These are phyloP conservation scores for Pandemis cinnamomeana DNA, from an alignment of 2,888 invertebrate genomes.

Conservation along the genomic window DNA sequence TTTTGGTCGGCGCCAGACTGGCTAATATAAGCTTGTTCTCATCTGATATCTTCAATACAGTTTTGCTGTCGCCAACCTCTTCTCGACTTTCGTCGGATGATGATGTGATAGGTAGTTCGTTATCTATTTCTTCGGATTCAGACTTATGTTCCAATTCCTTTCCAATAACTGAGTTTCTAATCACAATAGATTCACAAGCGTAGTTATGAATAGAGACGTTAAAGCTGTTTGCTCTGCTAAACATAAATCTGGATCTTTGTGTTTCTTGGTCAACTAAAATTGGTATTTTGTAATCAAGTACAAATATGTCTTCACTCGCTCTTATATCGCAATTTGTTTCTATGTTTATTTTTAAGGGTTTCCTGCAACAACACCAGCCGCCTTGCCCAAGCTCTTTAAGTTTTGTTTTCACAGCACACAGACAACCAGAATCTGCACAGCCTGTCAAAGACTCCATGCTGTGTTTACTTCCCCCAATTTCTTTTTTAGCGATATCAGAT, in stretches of 20 bases:
- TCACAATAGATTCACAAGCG: conserved; percentile 17
- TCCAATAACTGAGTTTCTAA: not conserved
- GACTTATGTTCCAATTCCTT: not conserved
- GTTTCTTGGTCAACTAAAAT: conserved; percentile 58
- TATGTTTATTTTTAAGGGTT: conserved; percentile 49
- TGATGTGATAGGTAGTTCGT: conserved; percentile 10
- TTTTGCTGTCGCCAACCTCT: conserved; percentile 38
- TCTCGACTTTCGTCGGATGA: conserved; percentile 5
- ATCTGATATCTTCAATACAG: conserved; percentile 52
- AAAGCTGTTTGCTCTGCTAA: conserved; percentile 47
- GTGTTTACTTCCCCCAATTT: conserved; percentile 49
- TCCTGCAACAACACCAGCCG: conserved; percentile 53
- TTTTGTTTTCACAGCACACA: conserved; percentile 63
- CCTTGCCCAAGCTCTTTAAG: conserved; percentile 52
- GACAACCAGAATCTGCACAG: conserved; percentile 48
- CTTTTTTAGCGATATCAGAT: conserved; percentile 53
- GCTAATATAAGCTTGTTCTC: conserved; percentile 50
- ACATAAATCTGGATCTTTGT: conserved; percentile 54
- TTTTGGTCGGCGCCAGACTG: conserved; percentile 19
- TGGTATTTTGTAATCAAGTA: conserved; percentile 47
- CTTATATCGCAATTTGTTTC: conserved; percentile 59
- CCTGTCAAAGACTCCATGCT: conserved; percentile 44
- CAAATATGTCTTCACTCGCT: conserved; percentile 50
- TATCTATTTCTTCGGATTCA: not conserved
- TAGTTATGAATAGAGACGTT: conserved; percentile 48